phyloP scores from a whole-genome alignment of 2,113 vertebrate genomes.

The Clarias macrocephalus region DNA sequence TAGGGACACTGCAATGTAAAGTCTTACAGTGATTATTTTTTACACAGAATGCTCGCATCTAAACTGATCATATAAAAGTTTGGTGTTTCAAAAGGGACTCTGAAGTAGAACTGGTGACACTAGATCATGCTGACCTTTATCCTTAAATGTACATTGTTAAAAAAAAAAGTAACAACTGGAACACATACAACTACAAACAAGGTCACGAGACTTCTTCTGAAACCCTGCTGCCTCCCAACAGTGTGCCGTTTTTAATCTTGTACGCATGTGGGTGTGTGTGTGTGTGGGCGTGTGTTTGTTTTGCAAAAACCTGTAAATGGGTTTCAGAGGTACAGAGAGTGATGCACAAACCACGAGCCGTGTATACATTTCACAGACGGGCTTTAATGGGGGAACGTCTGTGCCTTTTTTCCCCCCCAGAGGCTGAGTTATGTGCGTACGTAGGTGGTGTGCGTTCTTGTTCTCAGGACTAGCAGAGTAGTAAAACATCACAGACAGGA shows the following conservation, averaged over 20 bases:
- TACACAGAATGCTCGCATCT: not conserved
- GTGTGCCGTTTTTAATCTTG: not conserved
- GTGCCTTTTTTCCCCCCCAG: conserved; percentile 13
- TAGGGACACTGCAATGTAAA: not conserved
- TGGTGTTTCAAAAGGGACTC: not conserved
- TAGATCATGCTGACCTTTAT: not conserved
- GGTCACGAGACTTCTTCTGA: conserved; percentile 35
- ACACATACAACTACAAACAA: conserved; percentile 12
- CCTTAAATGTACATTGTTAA: not conserved
- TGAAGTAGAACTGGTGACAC: not conserved
- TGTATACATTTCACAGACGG: conserved; percentile 11
- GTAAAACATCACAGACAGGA: conserved; percentile 31
- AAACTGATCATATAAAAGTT: not conserved
- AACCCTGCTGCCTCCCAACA: not conserved
- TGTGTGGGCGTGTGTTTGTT: conserved; percentile 8
- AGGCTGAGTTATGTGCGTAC: conserved; percentile 19
- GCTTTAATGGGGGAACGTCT: conserved; percentile 22
- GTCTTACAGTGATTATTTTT: not conserved
- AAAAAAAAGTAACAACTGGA: not conserved
- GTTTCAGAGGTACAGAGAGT: conserved; percentile 9
- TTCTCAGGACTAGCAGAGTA: conserved; percentile 33
- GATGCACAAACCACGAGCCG: not conserved
- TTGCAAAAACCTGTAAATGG: conserved; percentile 6
- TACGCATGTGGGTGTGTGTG: not conserved
- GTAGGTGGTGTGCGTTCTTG: conserved; percentile 35